Evolutionary conservation across 2,797 vertebrate species (phyloP), one percentile per base, ranked within the genome.

Genomic region (Nasua narica): DNA sequence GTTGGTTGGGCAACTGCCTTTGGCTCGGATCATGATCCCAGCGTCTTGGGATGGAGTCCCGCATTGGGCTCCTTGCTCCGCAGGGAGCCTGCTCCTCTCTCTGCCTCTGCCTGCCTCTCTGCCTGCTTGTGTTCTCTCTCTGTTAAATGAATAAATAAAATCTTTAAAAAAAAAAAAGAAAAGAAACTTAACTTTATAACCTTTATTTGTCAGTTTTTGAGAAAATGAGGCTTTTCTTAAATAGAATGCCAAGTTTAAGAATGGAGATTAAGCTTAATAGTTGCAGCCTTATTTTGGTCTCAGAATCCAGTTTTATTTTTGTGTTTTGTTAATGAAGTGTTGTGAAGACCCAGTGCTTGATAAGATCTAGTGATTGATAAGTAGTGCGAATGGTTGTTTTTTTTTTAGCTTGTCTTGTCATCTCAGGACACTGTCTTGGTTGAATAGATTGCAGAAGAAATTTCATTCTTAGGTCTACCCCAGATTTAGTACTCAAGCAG

Each of bases 151-250:
- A n/a, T n/a, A n/a, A n/a, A n/a, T n/a, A n/a, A n/a, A n/a, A n/a
- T n/a, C n/a, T n/a, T n/a, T n/a, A n/a, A n/a, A n/a, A n/a, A n/a
- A n/a, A n/a, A n/a, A n/a, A n/a, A n/a, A n/a, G n/a, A n/a, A n/a
- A n/a, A n/a, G n/a, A n/a, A n/a, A n/a, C n/a, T n/a, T 60, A 60
- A 60, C 4, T 67, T 95, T 92, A 43, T 90, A 93, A 27, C 7
- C 46, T 86, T 92, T 95, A 89, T 91, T 69, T 88, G 29, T 87
- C 52, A 82, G 54, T 65, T 37, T 91, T 40, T 83, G 52, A 95
- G 65, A 83, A 90, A 86, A 54, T 82, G 67, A 69, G 35, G 11
- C 58, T 90, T 1, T 90, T 94, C 65, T 62, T 27, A 2, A 10
- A 37, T 77, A 32, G 62, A 91, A 27, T 25, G 12, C 67, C 40